These are phyloP conservation scores for Ostrea denselamellosa DNA, from an alignment of 1,140 invertebrate genomes.

Conservation along the genomic window DNA sequence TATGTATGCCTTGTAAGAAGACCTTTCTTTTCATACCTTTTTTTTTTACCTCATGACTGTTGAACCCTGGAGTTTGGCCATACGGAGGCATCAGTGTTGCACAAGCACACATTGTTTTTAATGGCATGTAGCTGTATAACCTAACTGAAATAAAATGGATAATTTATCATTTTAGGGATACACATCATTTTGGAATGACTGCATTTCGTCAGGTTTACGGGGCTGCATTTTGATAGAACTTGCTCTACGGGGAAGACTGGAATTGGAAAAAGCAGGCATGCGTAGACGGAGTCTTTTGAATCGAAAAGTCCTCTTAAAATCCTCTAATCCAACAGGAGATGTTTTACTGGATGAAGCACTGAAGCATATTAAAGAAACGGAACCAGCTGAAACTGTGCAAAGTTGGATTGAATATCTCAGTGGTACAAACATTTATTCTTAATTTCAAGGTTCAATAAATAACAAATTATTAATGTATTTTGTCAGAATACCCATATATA, in stretches of 20 bases:
- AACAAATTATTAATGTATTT: neutral
- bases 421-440: constrained; percentile 83
- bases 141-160: too few relatives aligned
- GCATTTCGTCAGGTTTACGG: constrained; percentile 98
- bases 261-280: constrained; percentile 98
- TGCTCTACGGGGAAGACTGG: constrained; percentile 94
- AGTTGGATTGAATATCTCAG: constrained; percentile 99
- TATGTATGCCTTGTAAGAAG: too few relatives aligned
- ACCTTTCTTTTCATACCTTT: too few relatives aligned
- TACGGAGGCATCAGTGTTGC: too few relatives aligned
- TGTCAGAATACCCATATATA: too few relatives aligned
- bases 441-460: neutral
- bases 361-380: constrained; percentile 93
- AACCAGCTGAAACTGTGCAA: constrained; percentile 97
- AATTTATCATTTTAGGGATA: constrained; percentile 88
- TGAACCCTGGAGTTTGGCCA: too few relatives aligned
- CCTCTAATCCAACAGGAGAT: constrained; percentile 96
- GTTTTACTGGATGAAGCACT: constrained; percentile 98
- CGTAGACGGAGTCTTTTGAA: constrained; percentile 91
- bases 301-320: constrained; percentile 86
- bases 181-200: constrained; percentile 99
- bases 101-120: too few relatives aligned
- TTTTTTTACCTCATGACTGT: too few relatives aligned
- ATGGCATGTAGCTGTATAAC: too few relatives aligned
- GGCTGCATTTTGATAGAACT: constrained; percentile 99